A percentile compares a stretch with the other conserved stretches of the same genome.
phyloP scores from a whole-genome alignment of 2,113 vertebrate genomes.

The Phyllopteryx taeniolatus region DNA sequence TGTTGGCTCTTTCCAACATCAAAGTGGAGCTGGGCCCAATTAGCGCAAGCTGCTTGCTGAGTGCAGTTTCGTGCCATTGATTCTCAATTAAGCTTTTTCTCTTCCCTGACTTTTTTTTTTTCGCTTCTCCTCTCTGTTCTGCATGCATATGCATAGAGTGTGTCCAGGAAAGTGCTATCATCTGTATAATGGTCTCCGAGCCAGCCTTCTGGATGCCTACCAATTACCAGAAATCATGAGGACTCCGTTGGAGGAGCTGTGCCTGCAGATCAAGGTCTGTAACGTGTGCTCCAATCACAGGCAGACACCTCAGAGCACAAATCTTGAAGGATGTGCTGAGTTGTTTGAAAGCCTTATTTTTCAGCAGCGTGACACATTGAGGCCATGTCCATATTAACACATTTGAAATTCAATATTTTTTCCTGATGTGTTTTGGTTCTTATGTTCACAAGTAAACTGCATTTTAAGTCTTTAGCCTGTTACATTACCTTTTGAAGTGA shows the following conservation, averaged over 20 bases:
- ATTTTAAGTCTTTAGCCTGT: not conserved
- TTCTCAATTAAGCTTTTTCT: conserved; percentile 36
- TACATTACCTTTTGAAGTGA: not conserved
- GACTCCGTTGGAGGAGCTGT: conserved; percentile 94
- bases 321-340: not conserved
- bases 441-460: not conserved
- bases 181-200: conserved; percentile 90
- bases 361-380: not conserved
- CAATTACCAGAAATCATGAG: conserved; percentile 95
- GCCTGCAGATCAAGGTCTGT: conserved; percentile 93
- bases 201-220: conserved; percentile 89
- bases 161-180: conserved; percentile 95
- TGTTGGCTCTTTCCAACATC: conserved; percentile 27
- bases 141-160: conserved; percentile 74
- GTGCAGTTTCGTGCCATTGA: conserved; percentile 35
- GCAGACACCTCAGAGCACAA: not conserved
- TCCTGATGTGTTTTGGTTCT: not conserved
- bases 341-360: not conserved
- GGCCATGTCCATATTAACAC: not conserved
- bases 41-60: conserved; percentile 40
- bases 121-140: conserved; percentile 9
- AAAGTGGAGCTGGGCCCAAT: conserved; percentile 49
- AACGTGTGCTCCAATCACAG: not conserved
- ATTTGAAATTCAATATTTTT: not conserved
- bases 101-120: conserved; percentile 14